Evolutionary conservation across 2,888 invertebrate species (phyloP).

Genomic region (Tethea ocularis): DNA sequence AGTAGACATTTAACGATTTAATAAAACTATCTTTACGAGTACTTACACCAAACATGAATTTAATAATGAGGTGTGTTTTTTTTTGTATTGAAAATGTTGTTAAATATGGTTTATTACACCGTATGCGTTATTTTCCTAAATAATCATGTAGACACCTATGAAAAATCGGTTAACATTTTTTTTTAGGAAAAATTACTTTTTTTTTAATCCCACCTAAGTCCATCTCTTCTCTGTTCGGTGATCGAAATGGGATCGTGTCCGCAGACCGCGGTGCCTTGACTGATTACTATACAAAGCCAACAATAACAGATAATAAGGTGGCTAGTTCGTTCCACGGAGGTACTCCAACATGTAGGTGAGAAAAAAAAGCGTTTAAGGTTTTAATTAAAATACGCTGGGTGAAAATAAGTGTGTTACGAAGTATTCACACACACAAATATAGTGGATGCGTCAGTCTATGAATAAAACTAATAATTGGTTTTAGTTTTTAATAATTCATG

Average conservation of each 20-base stretch:
- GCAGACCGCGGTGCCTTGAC: slow-evolving; percentile 37
- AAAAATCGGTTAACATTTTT: too few relatives aligned
- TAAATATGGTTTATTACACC: too few relatives aligned
- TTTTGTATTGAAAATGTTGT: too few relatives aligned
- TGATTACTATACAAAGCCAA: slow-evolving; percentile 40
- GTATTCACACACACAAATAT: too few relatives aligned
- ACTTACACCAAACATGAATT: background rate
- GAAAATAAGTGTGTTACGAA: too few relatives aligned
- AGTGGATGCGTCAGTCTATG: too few relatives aligned
- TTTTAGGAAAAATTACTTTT: background rate
- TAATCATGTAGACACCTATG: background rate
- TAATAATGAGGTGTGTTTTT: background rate
- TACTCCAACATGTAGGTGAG: slow-evolving; percentile 15
- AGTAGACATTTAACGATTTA: too few relatives aligned
- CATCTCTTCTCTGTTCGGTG: slow-evolving; percentile 22
- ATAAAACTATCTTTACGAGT: too few relatives aligned
- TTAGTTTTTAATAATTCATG: too few relatives aligned
- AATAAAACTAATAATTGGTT: too few relatives aligned
- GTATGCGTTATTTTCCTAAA: too few relatives aligned
- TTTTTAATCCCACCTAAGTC: slow-evolving; percentile 8
- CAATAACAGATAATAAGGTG: slow-evolving; percentile 42
- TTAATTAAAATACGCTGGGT: background rate
- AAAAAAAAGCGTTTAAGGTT: slow-evolving; percentile 29
- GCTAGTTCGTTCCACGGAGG: slow-evolving; percentile 30
- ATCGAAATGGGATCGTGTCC: slow-evolving; percentile 29